Base-by-base conservation (phyloP, 2,113 vertebrate species). In the Corythornis vintsioides region DNA sequence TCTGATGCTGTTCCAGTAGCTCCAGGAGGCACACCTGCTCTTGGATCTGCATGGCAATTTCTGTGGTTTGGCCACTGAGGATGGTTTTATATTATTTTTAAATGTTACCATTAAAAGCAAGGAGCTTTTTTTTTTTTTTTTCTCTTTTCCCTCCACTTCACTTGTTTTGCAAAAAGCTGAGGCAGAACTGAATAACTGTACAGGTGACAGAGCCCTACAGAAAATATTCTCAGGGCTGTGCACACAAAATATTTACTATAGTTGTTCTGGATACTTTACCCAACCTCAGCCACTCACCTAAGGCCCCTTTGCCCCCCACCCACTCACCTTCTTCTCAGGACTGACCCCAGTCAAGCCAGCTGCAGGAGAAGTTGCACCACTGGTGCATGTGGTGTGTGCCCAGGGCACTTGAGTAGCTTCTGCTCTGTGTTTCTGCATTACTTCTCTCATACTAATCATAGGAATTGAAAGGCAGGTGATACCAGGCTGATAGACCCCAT, bases 1-100 rank as follows among this genome's bases (percentile, higher is more conserved):
- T 96, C 90, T 96, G 94, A 96, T 95, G 94, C 90, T 90, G 92
- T 95, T 96, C 94, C 94, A 96, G 92, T 96, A 95, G 96, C 94
- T 96, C 61, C 93, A 93, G 94, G 94, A 96, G 57, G 83, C 96
- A 96, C 96, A 96, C 96, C 96, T 96, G 96, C 92, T 93, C 88
- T 92, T 88, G 96, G 53, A 96, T 92, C 93, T 93, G 86, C 93
- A 92, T 96, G 86, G 83, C 88, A 95, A 94, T 96, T 94, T 95
- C 83, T 96, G 94, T 92, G 94, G 96, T 96, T 96, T 96, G 96
- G 94, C 83, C 88, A 84, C 57, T 57, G 80, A 90, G 35, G 16
- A 25, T 33, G 28, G 40, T 83, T 95, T 95, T 81, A 81, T 28
- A 90, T 90, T 91, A 59, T 93, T 95, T 92, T 83, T 52, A 60